Conservation (phyloP, 2,888 invertebrate genomes). For the Agrilus biguttatus region DNA sequence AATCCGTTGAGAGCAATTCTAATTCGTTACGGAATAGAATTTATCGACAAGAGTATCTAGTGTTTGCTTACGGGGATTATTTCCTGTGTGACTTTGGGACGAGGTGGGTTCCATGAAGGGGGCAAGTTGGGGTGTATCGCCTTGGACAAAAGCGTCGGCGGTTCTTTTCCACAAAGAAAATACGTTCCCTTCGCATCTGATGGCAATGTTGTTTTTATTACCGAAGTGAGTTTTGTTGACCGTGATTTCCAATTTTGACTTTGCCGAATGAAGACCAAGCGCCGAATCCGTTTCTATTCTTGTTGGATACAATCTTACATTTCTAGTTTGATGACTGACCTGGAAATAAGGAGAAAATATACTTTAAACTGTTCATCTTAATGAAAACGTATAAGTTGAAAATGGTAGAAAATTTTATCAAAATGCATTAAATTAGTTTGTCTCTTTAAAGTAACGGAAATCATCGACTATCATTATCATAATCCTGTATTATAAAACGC, state of each 20-base stretch:
- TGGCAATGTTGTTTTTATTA: constrained; percentile 18
- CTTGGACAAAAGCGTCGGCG: constrained; percentile 20
- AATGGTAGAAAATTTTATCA: too few relatives aligned
- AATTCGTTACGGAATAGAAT: too few relatives aligned
- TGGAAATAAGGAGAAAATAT: constrained; percentile 8
- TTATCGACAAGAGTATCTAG: neutral
- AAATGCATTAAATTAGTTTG: too few relatives aligned
- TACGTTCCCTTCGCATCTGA: constrained; percentile 21
- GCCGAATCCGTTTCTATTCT: constrained; percentile 15
- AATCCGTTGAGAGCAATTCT: too few relatives aligned
- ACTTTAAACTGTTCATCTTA: too few relatives aligned
- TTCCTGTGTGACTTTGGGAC: constrained; percentile 25
- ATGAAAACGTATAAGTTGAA: too few relatives aligned
- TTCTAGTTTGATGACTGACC: constrained; percentile 17
- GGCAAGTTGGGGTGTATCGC: constrained; percentile 23
- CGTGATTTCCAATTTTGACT: constrained; percentile 21
- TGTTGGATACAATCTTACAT: constrained; percentile 16
- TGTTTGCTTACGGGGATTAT: constrained; percentile 10
- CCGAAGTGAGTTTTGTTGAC: constrained; percentile 21
- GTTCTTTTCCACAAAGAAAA: constrained; percentile 21
- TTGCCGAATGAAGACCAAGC: constrained; percentile 18
- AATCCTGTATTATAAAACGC: too few relatives aligned
- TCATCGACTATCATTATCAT: too few relatives aligned
- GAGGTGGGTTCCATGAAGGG: constrained; percentile 29
- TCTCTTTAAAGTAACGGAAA: too few relatives aligned